Evolutionary conservation across 2,888 invertebrate species (phyloP), one percentile per base, ranked within the genome.

Genomic region (Noctuana brunneofusca): DNA sequence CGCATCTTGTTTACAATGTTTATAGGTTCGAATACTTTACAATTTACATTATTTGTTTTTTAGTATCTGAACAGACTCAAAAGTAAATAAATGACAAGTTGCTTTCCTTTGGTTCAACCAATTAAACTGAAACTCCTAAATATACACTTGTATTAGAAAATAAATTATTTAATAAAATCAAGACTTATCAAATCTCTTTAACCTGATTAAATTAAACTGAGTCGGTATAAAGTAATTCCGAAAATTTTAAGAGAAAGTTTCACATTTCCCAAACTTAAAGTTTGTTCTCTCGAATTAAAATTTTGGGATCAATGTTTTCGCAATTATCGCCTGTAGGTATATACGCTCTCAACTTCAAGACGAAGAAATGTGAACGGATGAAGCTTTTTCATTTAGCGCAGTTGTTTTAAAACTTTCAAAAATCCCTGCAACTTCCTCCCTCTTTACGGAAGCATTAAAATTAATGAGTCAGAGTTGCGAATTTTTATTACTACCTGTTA

Each of bases 381-480:
- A 35, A 54, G 48, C 48, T 56, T 62, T 62, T 56, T 50, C 56
- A 22, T 56, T 63, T 63, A 56, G 56, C 50, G 27, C 62, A 41
- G 56, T 63, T 63, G 63, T 63, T 50, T 63, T 56, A 63, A 59
- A 63, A 63, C 63, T 63, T 62, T 55, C 56, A 41, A 63, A 56
- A 56, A 59, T 53, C 30, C 43, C 30, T 0, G 22, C 49, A 43
- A 56, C 14, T 56, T 63, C 50, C 14, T 32, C 56, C 32, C 22
- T 32, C 50, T 43, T 63, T 38, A 9, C 27, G 16, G 41, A 27
- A 50, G 38, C 50, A 63, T 63, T 63, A 63, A 63, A 63, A 63
- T 63, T 49, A 63, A 63, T 63, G 62, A 63, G 55, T 49, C 49
- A 50, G 48, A 56, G 55, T 63, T 63, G 49, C 30, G 62, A 56